A percentile compares a stretch with the other conserved stretches of the same genome.
Evolutionary conservation across 1,140 invertebrate species (phyloP).

Genomic region (Micrasema minimum): DNA sequence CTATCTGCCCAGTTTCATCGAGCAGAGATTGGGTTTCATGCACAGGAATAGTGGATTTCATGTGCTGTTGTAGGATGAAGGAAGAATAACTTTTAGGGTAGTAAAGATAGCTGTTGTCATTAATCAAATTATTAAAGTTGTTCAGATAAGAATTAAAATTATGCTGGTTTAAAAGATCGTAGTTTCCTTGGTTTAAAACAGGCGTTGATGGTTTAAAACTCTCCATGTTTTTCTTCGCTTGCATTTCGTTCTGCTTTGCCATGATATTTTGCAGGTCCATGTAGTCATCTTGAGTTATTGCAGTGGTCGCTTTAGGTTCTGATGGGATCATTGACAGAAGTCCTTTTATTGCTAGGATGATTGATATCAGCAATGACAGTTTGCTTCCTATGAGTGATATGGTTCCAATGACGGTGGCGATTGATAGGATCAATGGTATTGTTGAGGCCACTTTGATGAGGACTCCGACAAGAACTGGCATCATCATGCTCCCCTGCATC

Average conservation of each 20-base stretch:
- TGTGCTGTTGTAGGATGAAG: neutral
- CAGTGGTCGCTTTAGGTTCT: constrained; percentile 1
- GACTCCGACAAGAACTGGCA: constrained; percentile 57
- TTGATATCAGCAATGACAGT: constrained; percentile 51
- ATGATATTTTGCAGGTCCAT: constrained; percentile 27
- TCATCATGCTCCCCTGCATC: constrained; percentile 48
- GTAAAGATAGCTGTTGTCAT: constrained; percentile 24
- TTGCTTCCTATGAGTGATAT: constrained; percentile 55
- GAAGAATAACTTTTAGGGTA: constrained; percentile 20
- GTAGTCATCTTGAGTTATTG: constrained; percentile 19
- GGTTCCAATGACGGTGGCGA: constrained; percentile 56
- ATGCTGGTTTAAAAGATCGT: neutral
- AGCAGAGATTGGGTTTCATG: neutral
- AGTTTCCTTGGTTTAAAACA: too few species aligned
- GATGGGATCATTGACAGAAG: constrained; percentile 37
- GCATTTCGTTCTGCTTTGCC: constrained; percentile 3
- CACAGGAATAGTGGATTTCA: neutral
- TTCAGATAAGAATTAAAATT: neutral
- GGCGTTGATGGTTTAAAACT: neutral
- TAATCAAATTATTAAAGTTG: neutral
- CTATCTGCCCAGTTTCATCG: constrained; percentile 4
- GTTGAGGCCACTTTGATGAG: constrained; percentile 57
- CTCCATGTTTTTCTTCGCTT: neutral
- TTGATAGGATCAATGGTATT: constrained; percentile 56
- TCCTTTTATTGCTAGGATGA: constrained; percentile 33